phyloP scores from a whole-genome alignment of 2,113 vertebrate genomes.

The Rhinolophus sinicus region DNA sequence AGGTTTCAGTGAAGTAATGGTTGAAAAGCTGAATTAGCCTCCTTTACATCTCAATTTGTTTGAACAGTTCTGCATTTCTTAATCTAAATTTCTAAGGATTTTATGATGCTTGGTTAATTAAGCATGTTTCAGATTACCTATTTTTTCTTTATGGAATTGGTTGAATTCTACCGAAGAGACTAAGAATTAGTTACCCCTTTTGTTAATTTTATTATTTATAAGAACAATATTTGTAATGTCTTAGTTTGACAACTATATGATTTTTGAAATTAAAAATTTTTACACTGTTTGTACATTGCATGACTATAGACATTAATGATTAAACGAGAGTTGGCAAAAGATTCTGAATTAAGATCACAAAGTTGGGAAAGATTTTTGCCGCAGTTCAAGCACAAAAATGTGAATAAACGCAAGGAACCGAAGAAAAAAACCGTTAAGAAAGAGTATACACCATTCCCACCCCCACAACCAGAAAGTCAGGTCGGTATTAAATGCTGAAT shows the following conservation, averaged over 20 bases:
- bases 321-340: conserved; percentile 95
- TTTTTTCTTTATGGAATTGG: neutral
- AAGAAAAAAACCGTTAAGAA: conserved; percentile 95
- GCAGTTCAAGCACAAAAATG: conserved; percentile 94
- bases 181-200: neutral
- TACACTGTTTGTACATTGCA: conserved; percentile 60
- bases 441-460: conserved; percentile 97
- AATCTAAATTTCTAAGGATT: conserved; percentile 12
- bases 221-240: neutral
- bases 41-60: conserved; percentile 26
- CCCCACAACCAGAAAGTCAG: conserved; percentile 95
- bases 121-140: neutral
- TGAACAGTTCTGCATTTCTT: conserved; percentile 26
- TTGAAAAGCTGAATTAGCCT: neutral
- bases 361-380: conserved; percentile 98
- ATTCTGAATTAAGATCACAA: conserved; percentile 92
- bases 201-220: conserved; percentile 20
- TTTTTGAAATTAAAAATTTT: conserved; percentile 57
- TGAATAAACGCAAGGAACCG: conserved; percentile 94
- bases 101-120: conserved; percentile 13
- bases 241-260: conserved; percentile 19
- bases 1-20: conserved; percentile 16
- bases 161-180: neutral
- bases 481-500: conserved; percentile 81
- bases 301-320: conserved; percentile 96